phyloP scores from a whole-genome alignment of 2,113 vertebrate species.

The Proteles cristata region DNA sequence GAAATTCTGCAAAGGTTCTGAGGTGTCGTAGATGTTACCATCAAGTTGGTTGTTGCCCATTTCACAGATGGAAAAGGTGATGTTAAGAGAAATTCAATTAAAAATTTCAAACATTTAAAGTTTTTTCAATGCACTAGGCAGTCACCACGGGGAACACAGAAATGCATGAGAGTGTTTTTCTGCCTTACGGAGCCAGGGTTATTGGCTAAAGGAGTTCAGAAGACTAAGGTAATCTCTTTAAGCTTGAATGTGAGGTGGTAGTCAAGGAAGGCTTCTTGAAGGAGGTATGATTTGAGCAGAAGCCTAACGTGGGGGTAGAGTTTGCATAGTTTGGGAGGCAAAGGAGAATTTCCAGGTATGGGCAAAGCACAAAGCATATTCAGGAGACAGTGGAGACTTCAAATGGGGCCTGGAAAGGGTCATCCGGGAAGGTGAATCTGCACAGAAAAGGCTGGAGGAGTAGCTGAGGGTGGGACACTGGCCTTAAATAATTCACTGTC shows the following conservation, averaged over 20 bases:
- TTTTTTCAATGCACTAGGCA: neutral
- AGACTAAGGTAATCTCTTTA: neutral
- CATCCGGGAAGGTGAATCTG: neutral
- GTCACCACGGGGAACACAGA: neutral
- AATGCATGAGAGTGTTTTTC: neutral
- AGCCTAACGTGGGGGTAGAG: neutral
- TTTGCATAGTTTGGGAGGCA: neutral
- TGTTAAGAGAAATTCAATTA: neutral
- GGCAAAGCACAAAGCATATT: neutral
- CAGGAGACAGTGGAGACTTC: neutral
- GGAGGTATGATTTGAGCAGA: neutral
- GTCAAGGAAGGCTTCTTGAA: conserved; percentile 5
- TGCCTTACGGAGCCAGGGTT: neutral
- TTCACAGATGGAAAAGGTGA: neutral
- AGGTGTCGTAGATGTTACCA: neutral
- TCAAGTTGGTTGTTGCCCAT: neutral
- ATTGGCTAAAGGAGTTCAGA: neutral
- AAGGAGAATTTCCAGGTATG: neutral
- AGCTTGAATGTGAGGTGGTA: neutral
- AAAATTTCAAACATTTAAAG: neutral
- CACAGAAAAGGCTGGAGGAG: neutral
- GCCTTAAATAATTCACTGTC: neutral
- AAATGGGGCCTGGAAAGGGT: neutral
- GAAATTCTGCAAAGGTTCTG: neutral
- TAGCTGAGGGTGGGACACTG: neutral